These are phyloP conservation scores for Nemapogon koenigi DNA, from an alignment of 2,888 invertebrate genomes.

Conservation along the genomic window DNA sequence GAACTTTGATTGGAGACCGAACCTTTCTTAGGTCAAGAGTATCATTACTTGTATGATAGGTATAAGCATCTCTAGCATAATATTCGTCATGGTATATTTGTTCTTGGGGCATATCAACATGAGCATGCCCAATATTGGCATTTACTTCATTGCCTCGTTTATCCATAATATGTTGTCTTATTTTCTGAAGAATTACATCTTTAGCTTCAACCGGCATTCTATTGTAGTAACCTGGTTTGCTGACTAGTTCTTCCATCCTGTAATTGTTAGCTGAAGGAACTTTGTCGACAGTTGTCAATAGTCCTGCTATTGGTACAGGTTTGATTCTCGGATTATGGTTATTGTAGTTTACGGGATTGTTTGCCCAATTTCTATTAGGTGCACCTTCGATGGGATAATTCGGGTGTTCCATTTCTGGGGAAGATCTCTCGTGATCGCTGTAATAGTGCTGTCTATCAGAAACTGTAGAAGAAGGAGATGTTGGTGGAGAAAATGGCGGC, in stretches of 20 bases:
- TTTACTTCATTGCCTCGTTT: conserved; percentile 45
- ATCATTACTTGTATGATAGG: conserved; percentile 35
- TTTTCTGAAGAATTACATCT: conserved; percentile 57
- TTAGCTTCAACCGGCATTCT: conserved; percentile 42
- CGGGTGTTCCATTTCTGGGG: conserved; percentile 52
- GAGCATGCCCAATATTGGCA: conserved; percentile 16
- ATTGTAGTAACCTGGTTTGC: conserved; percentile 39
- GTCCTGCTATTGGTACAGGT: conserved; percentile 33
- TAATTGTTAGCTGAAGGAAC: conserved; percentile 22
- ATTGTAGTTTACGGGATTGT: conserved; percentile 16
- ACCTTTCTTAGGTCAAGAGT: conserved; percentile 53
- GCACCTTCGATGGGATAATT: conserved; percentile 37
- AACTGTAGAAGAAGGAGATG: conserved; percentile 49
- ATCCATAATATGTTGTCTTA: conserved; percentile 60
- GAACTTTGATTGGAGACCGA: conserved; percentile 41
- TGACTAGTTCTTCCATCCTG: conserved; percentile 28
- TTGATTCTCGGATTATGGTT: conserved; percentile 24
- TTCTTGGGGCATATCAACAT: not conserved
- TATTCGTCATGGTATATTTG: conserved; percentile 6
- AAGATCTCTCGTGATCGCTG: conserved; percentile 51
- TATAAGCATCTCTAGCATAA: conserved; percentile 17
- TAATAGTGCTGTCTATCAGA: conserved; percentile 52
- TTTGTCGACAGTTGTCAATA: conserved; percentile 59
- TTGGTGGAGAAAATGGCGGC: conserved; percentile 54
- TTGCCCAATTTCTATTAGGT: conserved; percentile 33